phyloP scores from a whole-genome alignment of 2,888 invertebrate species.

The Cataglyphis cursor region DNA sequence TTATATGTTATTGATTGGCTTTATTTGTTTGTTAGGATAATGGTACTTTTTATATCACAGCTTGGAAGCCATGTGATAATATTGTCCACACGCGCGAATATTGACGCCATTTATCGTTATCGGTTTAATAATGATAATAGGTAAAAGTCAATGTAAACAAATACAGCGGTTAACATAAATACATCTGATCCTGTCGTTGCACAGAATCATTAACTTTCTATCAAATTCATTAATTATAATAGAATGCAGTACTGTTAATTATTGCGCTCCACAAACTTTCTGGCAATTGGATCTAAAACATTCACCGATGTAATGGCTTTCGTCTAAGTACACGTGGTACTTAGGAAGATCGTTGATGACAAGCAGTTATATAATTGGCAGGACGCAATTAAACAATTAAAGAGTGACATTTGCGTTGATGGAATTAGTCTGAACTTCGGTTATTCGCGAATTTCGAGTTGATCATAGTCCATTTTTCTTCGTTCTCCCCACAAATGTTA shows the following conservation, averaged over 20 bases:
- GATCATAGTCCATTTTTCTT: not conserved
- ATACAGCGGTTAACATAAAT: conserved; percentile 17
- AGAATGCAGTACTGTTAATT: conserved; percentile 30
- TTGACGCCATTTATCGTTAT: not conserved
- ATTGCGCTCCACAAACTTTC: conserved; percentile 37
- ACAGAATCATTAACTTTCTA: not conserved
- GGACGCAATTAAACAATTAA: conserved; percentile 53
- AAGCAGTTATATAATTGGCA: conserved; percentile 48
- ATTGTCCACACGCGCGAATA: not conserved
- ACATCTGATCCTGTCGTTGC: not conserved
- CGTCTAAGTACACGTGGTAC: conserved; percentile 37
- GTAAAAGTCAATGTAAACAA: conserved; percentile 21
- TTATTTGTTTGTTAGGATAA: conserved; percentile 4
- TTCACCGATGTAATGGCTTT: conserved; percentile 12
- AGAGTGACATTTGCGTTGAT: conserved; percentile 42
- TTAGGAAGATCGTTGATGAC: conserved; percentile 54
- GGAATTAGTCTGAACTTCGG: not conserved
- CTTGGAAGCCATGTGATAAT: not conserved
- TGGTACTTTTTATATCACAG: not conserved
- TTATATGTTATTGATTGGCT: not conserved
- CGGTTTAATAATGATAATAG: conserved; percentile 24
- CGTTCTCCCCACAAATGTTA: not conserved
- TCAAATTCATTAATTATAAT: conserved; percentile 13
- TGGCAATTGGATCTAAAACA: conserved; percentile 38
- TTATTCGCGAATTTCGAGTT: conserved; percentile 12